These are phyloP conservation scores for Lepidotrigona ventralis DNA, from an alignment of 1,140 invertebrate genomes.

Conservation along the genomic window DNA sequence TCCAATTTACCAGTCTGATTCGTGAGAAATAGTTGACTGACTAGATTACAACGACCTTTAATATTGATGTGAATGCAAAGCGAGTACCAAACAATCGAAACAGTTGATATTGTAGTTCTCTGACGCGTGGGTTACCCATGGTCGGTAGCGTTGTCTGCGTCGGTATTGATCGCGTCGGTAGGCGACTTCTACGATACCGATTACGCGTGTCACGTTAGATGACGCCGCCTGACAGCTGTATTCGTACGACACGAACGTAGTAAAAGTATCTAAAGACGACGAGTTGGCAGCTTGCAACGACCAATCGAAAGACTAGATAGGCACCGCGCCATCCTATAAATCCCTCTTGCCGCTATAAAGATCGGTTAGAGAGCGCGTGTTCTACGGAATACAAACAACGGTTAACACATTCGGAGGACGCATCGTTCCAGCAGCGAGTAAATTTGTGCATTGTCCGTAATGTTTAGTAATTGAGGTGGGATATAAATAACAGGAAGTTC, in stretches of 20 bases:
- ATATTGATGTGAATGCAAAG: no score
- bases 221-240: not conserved
- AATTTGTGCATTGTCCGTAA: constrained; percentile 1
- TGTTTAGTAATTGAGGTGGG: not conserved
- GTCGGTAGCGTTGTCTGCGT: constrained; percentile 14
- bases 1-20: no score
- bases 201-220: not conserved
- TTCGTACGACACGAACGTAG: no score
- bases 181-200: constrained; percentile 31
- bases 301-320: no score
- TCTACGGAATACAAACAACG: not conserved
- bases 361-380: not conserved
- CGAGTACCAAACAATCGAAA: no score
- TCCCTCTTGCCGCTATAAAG: not conserved
- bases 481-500: constrained; percentile 37
- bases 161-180: not conserved
- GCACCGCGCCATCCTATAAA: not conserved
- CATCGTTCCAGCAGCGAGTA: not conserved
- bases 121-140: not conserved
- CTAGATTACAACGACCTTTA: no score
- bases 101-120: constrained; percentile 29
- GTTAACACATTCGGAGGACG: not conserved
- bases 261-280: not conserved
- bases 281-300: not conserved
- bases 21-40: no score